Evolutionary conservation across 2,888 invertebrate species (phyloP), one percentile per base, ranked within the genome.

Genomic region (Cenopis cana): DNA sequence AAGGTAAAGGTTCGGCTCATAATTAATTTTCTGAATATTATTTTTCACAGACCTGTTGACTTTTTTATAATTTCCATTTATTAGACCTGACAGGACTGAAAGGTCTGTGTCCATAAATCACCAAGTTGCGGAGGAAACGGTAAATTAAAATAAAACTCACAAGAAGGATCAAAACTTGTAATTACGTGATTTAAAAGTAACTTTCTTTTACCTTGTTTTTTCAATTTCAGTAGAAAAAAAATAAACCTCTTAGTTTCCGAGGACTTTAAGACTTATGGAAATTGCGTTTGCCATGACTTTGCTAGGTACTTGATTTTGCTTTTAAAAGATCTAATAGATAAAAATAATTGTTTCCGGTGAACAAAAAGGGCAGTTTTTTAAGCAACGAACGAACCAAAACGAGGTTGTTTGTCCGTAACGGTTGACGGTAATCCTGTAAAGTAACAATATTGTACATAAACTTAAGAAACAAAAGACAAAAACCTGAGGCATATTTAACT

Each of bases 81-180:
- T 70, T 46, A 54, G 64, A 69, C 59, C 59, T 24, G 69, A 70
- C 69, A 41, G 59, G 17, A 49, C 41, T 6, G 54, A 6, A 12
- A 41, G 41, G 60, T n/a, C n/a, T n/a, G 52, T 17, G 49, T 36
- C 20, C 59, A 66, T 66, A 66, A 65, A 70, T 70, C 59, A 66
- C n/a, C 18, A 24, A 70, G 41, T 59, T 59, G 38, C 33, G 62
- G 46, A 14, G 59, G 65, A 66, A 60, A 66, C 54, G 65, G 36
- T 18, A 70, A 70, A 66, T 70, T 66, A 66, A 66, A 66, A 70
- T 54, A 36, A 70, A 70, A 66, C 52, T 60, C 59, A 24, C 54
- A 55, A 66, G 65, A 65, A 36, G 70, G 70, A 65, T 70, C 59
- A 60, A 60, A 66, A 70, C 65, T 70, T 70, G 52, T 65, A 70